Conservation (phyloP, 2,888 invertebrate genomes). For the Dryococelus australis region DNA sequence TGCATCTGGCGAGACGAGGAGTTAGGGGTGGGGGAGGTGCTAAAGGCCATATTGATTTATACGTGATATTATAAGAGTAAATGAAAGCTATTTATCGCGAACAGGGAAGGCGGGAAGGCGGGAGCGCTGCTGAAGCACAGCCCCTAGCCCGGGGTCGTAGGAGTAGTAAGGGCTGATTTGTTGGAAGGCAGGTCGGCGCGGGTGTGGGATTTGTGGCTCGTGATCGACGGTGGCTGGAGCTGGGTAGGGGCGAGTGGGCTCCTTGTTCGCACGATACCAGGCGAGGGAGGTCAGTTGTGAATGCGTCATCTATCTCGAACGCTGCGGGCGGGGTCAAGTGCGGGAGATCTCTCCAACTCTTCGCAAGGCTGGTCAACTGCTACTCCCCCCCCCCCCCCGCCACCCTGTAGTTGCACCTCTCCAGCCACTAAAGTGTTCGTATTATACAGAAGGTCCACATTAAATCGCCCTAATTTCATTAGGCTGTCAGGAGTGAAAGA, state of each 20-base stretch:
- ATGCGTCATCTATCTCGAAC: no score
- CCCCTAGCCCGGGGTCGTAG: not conserved
- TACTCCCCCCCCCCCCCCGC: no score
- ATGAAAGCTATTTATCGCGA: slow-evolving; percentile 8
- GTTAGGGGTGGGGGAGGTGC: not conserved
- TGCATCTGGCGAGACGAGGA: not conserved
- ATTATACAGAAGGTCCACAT: no score
- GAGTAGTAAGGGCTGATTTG: not conserved
- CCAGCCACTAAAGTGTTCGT: no score
- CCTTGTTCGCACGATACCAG: no score
- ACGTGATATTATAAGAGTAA: slow-evolving; percentile 1
- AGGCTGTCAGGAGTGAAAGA: no score
- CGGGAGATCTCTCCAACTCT: no score
- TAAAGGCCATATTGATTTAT: slow-evolving; percentile 2
- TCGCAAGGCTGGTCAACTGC: no score
- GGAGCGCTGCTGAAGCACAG: not conserved
- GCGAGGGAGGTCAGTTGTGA: no score
- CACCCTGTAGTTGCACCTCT: no score
- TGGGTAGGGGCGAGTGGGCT: not conserved
- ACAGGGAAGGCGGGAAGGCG: not conserved
- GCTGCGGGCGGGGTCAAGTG: no score
- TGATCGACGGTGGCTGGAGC: not conserved
- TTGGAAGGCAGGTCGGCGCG: not conserved
- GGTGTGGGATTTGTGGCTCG: not conserved
- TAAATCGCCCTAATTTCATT: no score